These are phyloP conservation scores for Phalacrocorax brasilianus DNA, from an alignment of 2,113 vertebrate genomes.

Conservation along the genomic window DNA sequence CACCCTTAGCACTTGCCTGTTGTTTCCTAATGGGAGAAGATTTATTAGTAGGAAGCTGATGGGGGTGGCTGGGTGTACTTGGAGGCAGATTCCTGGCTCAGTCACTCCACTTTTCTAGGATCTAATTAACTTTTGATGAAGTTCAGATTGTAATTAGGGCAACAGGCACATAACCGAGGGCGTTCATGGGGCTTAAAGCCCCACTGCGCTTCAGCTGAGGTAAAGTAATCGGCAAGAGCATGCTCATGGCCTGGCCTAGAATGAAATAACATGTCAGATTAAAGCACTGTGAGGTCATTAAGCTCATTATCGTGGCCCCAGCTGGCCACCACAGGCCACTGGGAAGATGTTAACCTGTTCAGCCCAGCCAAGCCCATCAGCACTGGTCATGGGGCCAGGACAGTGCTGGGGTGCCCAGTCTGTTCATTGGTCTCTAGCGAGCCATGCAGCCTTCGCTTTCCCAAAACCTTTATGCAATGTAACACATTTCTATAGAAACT, in stretches of 20 bases:
- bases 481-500: background rate
- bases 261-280: background rate
- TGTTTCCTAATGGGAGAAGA: background rate
- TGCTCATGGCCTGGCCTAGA: background rate
- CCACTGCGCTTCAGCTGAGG: background rate
- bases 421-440: rapidly evolving
- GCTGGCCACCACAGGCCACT: background rate
- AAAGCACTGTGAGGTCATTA: background rate
- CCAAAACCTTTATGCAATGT: rapidly evolving
- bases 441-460: background rate
- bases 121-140: background rate
- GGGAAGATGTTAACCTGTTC: background rate
- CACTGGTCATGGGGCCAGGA: background rate
- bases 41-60: background rate
- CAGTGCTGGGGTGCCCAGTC: background rate
- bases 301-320: rapidly evolving
- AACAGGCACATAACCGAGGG: background rate
- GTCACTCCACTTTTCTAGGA: background rate
- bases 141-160: background rate
- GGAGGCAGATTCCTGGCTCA: background rate
- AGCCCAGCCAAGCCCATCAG: background rate
- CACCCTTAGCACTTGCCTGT: background rate
- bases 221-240: background rate
- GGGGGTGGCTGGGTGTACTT: background rate
- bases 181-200: background rate